Base-by-base conservation (phyloP, 2,888 invertebrate genomes). In the Acanthococcus lagerstroemiae region DNA sequence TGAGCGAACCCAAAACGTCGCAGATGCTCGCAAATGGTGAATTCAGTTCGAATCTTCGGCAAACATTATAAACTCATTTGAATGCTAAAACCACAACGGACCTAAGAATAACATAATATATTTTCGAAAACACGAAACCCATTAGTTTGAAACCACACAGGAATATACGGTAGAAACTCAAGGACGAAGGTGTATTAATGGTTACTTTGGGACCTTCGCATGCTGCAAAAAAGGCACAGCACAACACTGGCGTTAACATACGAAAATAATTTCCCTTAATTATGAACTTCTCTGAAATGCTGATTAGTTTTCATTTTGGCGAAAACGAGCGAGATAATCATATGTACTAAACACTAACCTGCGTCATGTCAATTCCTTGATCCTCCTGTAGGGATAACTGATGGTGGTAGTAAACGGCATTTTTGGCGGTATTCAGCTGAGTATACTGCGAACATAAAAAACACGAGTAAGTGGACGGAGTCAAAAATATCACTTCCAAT, bases 281-380 rank as follows among this genome's bases (percentile, higher is more conserved):
- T n/a, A n/a, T n/a, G n/a, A n/a, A n/a, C n/a, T n/a, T n/a, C n/a
- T n/a, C n/a, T n/a, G n/a, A n/a, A n/a, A n/a, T n/a, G n/a, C n/a
- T n/a, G n/a, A n/a, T n/a, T n/a, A n/a, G n/a, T n/a, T n/a, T n/a
- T n/a, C n/a, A n/a, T n/a, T n/a, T n/a, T n/a, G n/a, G n/a, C n/a
- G n/a, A n/a, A n/a, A n/a, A n/a, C n/a, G n/a, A n/a, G n/a, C n/a
- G n/a, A n/a, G n/a, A n/a, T n/a, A n/a, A n/a, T n/a, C n/a, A n/a
- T n/a, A n/a, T n/a, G n/a, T n/a, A n/a, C n/a, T n/a, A n/a, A 3
- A 3, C 25, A 63, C 27, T 55, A 12, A 86, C 86, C 82, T 89
- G 89, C 70, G 88, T 88, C 82, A 89, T 85, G 78, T 90, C 90
- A 73, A 90, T 90, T 69, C 90, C 90, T 78, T 90, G 90, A 76